A percentile compares a stretch with the other conserved stretches of the same genome.
phyloP scores from a whole-genome alignment of 2,113 vertebrate species.

The Turdus rufiventris region DNA sequence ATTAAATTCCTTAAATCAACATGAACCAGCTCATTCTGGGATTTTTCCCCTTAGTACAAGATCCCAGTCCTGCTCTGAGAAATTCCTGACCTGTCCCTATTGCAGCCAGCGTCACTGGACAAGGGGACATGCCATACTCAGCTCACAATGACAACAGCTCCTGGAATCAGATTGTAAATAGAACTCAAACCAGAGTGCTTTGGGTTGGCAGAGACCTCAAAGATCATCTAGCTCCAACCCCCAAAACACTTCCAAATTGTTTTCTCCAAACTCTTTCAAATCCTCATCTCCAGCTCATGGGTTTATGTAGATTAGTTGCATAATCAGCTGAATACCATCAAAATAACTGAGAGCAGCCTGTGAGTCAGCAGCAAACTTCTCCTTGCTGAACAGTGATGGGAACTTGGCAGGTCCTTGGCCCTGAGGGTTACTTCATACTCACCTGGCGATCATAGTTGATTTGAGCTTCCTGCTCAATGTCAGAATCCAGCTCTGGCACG shows the following conservation, averaged over 20 bases:
- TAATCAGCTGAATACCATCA: background rate
- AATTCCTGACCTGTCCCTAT: background rate
- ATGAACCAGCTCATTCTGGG: background rate
- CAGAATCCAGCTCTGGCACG: slow-evolving; percentile 93
- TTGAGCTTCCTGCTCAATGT: slow-evolving; percentile 98
- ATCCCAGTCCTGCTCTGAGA: background rate
- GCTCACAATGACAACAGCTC: background rate
- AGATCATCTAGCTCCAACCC: background rate
- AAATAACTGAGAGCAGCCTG: background rate
- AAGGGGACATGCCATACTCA: background rate
- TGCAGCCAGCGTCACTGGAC: background rate
- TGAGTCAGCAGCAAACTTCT: background rate
- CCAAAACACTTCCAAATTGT: background rate
- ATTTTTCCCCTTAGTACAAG: background rate
- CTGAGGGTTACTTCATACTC: background rate
- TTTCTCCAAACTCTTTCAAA: background rate
- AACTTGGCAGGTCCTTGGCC: background rate
- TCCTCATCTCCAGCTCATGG: background rate
- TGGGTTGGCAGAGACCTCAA: background rate
- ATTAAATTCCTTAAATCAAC: background rate
- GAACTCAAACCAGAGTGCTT: background rate
- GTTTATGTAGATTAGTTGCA: background rate
- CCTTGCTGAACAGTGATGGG: background rate
- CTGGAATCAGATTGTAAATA: background rate
- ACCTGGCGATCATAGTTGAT: slow-evolving; percentile 96